Base-by-base conservation (phyloP, 1,140 invertebrate species). In the Meteorus sp. region DNA sequence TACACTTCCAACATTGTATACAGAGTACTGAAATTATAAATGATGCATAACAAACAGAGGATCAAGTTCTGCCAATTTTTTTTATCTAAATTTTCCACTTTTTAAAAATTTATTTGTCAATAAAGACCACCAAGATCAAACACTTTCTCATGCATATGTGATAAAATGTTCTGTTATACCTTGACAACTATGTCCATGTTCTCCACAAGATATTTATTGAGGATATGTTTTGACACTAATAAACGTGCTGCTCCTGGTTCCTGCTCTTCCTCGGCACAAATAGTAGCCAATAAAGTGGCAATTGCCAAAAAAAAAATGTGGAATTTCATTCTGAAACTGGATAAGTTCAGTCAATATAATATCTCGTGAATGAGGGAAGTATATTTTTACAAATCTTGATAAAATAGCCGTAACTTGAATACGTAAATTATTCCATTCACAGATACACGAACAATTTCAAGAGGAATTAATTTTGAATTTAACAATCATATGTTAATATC, bases 181-280 rank as follows among this genome's bases (percentile, higher is more conserved):
- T 97, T 94, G 35, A 99, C 89, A 65, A 98, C 85, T 67, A 98
- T 89, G 77, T 99, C 97, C 88, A 95, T 94, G 72, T 92, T 90
- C 84, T 99, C 96, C n/a, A 99, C 96, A 50, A 99, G 82, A 76
- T 98, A 99, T 82, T 93, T 95, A 71, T 98, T 99, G n/a, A 98
- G 83, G 69, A 99, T 89, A 80, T 93, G 90, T 80, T 94, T 94
- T 2, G 90, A 91, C 11, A 93, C 86, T 45, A 94, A 78, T 39
- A 94, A 77, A 64, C 86, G 84, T 13, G 92, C 90, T 48, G 84
- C 81, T 45, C 84, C 73, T 25, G 83, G 83, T n/a, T n/a, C n/a
- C n/a, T n/a, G n/a, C 62, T 87, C 86, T 66, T 91, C 89, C 52
- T 90, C 88, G 31, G 84, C 81, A 33, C 76, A 70, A 37, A 75